Evolutionary conservation across 2,113 vertebrate genomes (phyloP).

Genomic region (Amblyornis subalaris): DNA sequence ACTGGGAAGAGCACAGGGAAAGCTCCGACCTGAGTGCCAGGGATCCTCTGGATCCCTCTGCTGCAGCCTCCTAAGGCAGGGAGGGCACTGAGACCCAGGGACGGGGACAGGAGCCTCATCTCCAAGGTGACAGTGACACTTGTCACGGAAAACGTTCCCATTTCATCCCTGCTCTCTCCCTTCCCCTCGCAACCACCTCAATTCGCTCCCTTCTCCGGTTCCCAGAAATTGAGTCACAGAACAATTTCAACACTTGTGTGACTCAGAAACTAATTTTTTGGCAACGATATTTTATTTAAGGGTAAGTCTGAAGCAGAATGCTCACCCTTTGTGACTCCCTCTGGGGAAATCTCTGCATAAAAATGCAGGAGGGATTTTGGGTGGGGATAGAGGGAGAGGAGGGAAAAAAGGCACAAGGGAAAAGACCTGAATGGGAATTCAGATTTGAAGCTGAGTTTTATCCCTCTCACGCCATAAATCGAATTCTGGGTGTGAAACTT

Average conservation of each 20-base stretch:
- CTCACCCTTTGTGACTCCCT: not conserved
- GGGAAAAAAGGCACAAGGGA: not conserved
- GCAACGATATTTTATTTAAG: not conserved
- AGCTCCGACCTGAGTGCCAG: not conserved
- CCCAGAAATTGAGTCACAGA: not conserved
- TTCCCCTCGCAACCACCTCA: not conserved
- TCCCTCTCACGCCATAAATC: not conserved
- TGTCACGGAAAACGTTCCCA: not conserved
- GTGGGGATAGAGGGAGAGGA: not conserved
- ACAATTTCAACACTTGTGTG: not conserved
- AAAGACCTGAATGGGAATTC: not conserved
- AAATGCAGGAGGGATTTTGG: not conserved
- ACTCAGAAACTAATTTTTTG: not conserved
- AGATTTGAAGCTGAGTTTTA: not conserved
- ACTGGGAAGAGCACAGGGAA: not conserved
- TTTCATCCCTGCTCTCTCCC: not conserved
- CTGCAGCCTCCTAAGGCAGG: not conserved
- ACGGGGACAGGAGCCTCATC: not conserved
- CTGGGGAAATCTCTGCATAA: not conserved
- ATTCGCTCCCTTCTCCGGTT: not conserved
- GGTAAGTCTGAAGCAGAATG: not conserved
- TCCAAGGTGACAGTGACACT: not conserved
- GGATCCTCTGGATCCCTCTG: not conserved
- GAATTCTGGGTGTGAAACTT: not conserved
- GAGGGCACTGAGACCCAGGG: not conserved